A percentile compares a stretch with the other conserved stretches of the same genome.
Conservation (phyloP, 2,797 vertebrate genomes). For the Loriculus beryllinus region DNA sequence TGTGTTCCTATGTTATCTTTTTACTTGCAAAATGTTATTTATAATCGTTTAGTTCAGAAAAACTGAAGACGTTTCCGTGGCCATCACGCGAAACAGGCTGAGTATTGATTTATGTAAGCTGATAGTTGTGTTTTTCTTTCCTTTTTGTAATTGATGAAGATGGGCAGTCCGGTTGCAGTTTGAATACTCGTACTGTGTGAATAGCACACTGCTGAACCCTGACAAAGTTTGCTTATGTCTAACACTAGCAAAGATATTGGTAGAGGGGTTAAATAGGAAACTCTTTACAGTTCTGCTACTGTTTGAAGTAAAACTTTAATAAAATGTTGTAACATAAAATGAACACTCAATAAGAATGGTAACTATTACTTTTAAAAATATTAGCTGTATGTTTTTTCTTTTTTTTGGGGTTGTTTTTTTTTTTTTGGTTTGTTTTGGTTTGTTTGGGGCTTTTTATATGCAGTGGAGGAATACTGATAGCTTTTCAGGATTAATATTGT, state of each 20-base stretch:
- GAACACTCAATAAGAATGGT: neutral
- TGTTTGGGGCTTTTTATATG: neutral
- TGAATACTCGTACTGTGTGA: neutral
- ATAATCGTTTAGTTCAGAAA: neutral
- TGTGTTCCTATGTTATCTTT: conserved; percentile 22
- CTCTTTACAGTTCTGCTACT: neutral
- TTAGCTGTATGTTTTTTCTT: neutral
- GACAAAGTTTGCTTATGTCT: neutral
- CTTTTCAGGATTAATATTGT: neutral
- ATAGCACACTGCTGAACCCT: neutral
- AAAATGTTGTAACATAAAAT: neutral
- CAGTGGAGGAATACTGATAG: neutral
- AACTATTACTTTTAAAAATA: neutral
- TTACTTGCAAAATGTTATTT: neutral
- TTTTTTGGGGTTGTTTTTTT: too few relatives aligned
- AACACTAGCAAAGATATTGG: neutral
- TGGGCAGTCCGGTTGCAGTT: neutral
- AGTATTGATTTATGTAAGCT: neutral
- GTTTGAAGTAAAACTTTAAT: neutral
- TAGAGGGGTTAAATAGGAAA: neutral
- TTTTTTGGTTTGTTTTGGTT: neutral
- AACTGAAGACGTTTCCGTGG: neutral
- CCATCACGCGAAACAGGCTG: neutral
- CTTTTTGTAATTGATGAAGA: conserved; percentile 13
- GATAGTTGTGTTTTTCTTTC: conserved; percentile 10